Evolutionary conservation across 64 coral and sea anemone genomes (phyloP).

Genomic region (Orbicella faveolata): DNA sequence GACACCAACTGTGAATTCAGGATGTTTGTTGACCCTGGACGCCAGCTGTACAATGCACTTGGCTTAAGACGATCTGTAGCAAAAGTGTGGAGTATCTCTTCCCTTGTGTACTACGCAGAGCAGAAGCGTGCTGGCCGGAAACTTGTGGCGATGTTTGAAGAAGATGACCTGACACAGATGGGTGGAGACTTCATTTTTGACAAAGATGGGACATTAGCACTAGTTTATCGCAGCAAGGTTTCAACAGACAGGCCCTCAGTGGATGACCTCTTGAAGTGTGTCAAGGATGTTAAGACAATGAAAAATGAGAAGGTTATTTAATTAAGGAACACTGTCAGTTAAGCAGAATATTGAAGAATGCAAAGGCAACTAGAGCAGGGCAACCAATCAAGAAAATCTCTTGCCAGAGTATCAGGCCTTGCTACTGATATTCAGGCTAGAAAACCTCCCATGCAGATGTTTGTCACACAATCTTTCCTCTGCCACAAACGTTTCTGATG

Average conservation of each 20-base stretch:
- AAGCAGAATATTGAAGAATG: background rate
- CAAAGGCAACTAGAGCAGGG: background rate
- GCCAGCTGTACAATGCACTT: conserved; percentile 66
- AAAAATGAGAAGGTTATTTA: background rate
- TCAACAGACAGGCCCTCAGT: conserved; percentile 81
- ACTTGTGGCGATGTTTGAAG: conserved; percentile 61
- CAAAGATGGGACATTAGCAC: conserved; percentile 62
- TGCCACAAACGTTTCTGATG: too few relatives aligned
- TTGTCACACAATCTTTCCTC: too few relatives aligned
- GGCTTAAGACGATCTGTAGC: conserved; percentile 83
- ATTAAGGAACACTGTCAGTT: background rate
- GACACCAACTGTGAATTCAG: conserved; percentile 80
- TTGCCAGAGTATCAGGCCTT: too few relatives aligned
- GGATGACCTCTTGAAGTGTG: conserved; percentile 55
- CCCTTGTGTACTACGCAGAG: conserved; percentile 88
- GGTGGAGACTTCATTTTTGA: conserved; percentile 91
- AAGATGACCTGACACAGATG: conserved; percentile 88
- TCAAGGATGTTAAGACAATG: conserved; percentile 39
- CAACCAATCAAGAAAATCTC: too few relatives aligned
- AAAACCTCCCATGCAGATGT: too few relatives aligned
- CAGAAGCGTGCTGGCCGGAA: conserved; percentile 70
- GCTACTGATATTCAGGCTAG: too few relatives aligned
- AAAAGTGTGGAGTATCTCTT: conserved; percentile 67
- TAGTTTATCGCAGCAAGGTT: conserved; percentile 78
- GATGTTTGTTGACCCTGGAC: conserved; percentile 68